phyloP scores from a whole-genome alignment of 2,888 invertebrate species.

The Biston stratarius region DNA sequence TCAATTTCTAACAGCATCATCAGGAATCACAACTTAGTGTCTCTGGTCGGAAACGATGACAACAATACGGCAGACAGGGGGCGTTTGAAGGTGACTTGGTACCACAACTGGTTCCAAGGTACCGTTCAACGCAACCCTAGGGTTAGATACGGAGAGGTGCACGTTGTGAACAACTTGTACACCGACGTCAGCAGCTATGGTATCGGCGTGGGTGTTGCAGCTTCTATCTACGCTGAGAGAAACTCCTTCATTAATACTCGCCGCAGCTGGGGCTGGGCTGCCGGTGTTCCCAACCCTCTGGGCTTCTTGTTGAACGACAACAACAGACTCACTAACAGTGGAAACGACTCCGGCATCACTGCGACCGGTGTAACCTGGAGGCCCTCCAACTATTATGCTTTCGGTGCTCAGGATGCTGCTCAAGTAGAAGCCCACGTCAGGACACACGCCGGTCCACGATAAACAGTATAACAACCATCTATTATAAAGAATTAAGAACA shows the following conservation, averaged over 20 bases:
- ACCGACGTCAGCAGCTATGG: conserved; percentile 26
- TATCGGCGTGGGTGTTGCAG: conserved; percentile 13
- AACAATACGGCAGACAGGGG: conserved; percentile 14
- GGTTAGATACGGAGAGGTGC: conserved; percentile 29
- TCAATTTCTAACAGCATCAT: conserved; percentile 39
- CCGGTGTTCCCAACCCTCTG: conserved; percentile 11
- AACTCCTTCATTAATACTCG: conserved; percentile 28
- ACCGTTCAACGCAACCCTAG: conserved; percentile 27
- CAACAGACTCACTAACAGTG: conserved; percentile 1
- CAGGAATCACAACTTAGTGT: conserved; percentile 35
- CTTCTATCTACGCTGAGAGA: conserved; percentile 13
- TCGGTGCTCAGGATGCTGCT: neutral
- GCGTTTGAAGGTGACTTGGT: conserved; percentile 16
- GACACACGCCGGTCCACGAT: neutral
- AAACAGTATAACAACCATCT: neutral
- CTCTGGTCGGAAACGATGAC: conserved; percentile 32
- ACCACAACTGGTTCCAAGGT: conserved; percentile 28
- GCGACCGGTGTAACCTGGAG: neutral
- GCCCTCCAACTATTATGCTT: neutral
- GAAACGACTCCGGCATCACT: neutral
- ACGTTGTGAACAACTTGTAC: conserved; percentile 33
- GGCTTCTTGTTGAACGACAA: conserved; percentile 13
- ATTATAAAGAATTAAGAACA: too few relatives aligned
- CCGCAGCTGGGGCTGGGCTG: conserved; percentile 22
- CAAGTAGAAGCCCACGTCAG: neutral